These are phyloP conservation scores for Dinocampus coccinellae DNA, from an alignment of 2,888 invertebrate species.

Conservation along the genomic window DNA sequence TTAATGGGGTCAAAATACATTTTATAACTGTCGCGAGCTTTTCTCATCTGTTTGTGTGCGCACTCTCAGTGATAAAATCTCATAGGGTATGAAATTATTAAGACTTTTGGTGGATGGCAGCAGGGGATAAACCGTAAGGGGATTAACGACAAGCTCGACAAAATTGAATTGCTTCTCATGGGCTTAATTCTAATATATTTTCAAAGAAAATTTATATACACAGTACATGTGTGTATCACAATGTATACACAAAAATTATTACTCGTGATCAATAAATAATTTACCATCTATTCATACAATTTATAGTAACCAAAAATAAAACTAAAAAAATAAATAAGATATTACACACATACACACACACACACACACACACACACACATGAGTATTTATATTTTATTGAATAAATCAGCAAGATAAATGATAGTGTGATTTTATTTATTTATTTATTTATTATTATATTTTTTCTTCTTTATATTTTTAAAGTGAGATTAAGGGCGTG, in stretches of 20 bases:
- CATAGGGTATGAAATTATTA: conserved; percentile 3
- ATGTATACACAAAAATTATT: background rate
- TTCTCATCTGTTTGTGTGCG: conserved; percentile 3
- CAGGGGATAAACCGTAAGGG: background rate
- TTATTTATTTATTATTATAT: background rate
- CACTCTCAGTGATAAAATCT: background rate
- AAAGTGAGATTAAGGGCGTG: conserved; percentile 23
- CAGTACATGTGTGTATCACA: background rate
- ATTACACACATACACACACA: too few relatives aligned
- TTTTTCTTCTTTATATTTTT: conserved; percentile 27
- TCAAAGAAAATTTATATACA: background rate
- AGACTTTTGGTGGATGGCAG: background rate
- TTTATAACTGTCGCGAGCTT: background rate
- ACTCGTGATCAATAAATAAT: background rate
- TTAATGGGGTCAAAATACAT: background rate
- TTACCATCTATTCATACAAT: background rate
- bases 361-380: background rate
- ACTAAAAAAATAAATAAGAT: too few relatives aligned
- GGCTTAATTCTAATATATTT: conserved; percentile 16
- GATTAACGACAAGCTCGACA: conserved; percentile 4
- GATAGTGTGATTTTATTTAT: background rate
- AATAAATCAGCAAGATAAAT: background rate
- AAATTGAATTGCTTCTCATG: conserved; percentile 1
- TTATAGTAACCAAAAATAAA: too few relatives aligned
- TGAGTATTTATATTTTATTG: background rate